These are phyloP conservation scores for Syritta pipiens DNA, from an alignment of 2,888 invertebrate genomes.

Conservation along the genomic window DNA sequence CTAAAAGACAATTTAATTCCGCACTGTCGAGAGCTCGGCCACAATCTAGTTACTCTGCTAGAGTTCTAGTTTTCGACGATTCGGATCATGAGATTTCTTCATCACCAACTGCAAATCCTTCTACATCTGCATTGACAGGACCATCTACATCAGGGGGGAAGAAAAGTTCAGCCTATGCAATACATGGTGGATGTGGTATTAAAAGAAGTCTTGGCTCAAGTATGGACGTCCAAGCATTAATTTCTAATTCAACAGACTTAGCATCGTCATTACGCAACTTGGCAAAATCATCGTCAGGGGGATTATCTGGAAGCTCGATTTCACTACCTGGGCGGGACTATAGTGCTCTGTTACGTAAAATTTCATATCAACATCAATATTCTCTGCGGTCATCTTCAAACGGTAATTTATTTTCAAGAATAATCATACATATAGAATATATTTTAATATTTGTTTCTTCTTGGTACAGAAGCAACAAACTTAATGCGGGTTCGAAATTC, in stretches of 20 bases:
- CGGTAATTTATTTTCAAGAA: slow-evolving; percentile 71
- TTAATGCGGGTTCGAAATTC: slow-evolving; percentile 93
- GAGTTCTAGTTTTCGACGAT: slow-evolving; percentile 89
- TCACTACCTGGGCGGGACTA: slow-evolving; percentile 77
- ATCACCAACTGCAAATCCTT: slow-evolving; percentile 14
- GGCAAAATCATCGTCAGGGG: slow-evolving; percentile 77
- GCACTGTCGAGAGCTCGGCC: slow-evolving; percentile 76
- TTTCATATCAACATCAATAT: slow-evolving; percentile 78
- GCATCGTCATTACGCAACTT: slow-evolving; percentile 73
- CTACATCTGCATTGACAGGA: slow-evolving; percentile 21
- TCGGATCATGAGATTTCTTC: slow-evolving; percentile 81
- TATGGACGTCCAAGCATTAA: slow-evolving; percentile 71
- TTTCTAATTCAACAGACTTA: slow-evolving; percentile 73
- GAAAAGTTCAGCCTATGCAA: slow-evolving; percentile 12
- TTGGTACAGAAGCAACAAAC: slow-evolving; percentile 82
- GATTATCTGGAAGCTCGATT: slow-evolving; percentile 76
- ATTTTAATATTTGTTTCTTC: not conserved
- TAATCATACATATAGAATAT: not conserved
- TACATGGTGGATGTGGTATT: not conserved
- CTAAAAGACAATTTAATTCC: slow-evolving; percentile 44
- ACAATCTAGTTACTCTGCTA: slow-evolving; percentile 85
- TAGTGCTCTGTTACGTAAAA: slow-evolving; percentile 76
- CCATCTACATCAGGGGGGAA: slow-evolving; percentile 50
- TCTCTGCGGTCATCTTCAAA: slow-evolving; percentile 76
- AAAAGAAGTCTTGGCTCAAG: slow-evolving; percentile 42